Percentiles rank a stretch among this genome's conserved stretches.
Conservation (phyloP, 1,140 invertebrate genomes). For the Diploscapter pachys region DNA sequence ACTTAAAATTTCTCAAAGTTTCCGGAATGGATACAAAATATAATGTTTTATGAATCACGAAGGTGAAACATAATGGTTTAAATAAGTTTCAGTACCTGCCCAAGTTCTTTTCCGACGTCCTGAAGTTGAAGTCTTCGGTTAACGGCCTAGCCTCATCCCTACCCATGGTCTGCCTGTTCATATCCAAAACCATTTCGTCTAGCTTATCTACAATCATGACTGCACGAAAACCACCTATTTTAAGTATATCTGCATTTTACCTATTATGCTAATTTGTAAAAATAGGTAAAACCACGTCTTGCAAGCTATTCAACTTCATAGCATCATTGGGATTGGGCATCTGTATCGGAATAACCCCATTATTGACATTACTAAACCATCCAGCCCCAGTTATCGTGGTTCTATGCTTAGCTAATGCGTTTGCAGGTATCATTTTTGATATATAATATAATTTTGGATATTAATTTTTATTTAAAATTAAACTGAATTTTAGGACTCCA, state of each 20-base stretch:
- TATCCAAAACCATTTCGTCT: constrained; percentile 39
- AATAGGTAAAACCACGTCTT: constrained; percentile 41
- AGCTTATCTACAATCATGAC: constrained; percentile 53
- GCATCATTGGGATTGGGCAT: constrained; percentile 54
- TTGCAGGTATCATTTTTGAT: constrained; percentile 46
- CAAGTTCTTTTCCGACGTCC: constrained; percentile 39
- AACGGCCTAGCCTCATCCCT: constrained; percentile 39
- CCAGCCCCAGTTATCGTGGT: constrained; percentile 41
- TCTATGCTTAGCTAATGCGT: constrained; percentile 53
- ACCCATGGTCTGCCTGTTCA: constrained; percentile 34
- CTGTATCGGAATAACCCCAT: constrained; percentile 48
- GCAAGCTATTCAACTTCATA: constrained; percentile 53
- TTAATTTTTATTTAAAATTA: background rate
- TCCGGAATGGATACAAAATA: background rate
- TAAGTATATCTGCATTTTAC: background rate
- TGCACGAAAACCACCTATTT: constrained; percentile 32
- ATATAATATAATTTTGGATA: background rate
- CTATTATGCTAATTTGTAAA: background rate
- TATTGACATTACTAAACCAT: constrained; percentile 37
- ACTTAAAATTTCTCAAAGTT: background rate
- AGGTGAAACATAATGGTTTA: constrained; percentile 4
- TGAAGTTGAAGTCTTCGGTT: constrained; percentile 23
- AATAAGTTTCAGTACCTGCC: constrained; percentile 47
- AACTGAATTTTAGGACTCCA: constrained; percentile 48
- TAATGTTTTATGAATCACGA: constrained; percentile 22